Conservation (phyloP, 2,797 vertebrate species). For the Phataginus tetradactyla region DNA sequence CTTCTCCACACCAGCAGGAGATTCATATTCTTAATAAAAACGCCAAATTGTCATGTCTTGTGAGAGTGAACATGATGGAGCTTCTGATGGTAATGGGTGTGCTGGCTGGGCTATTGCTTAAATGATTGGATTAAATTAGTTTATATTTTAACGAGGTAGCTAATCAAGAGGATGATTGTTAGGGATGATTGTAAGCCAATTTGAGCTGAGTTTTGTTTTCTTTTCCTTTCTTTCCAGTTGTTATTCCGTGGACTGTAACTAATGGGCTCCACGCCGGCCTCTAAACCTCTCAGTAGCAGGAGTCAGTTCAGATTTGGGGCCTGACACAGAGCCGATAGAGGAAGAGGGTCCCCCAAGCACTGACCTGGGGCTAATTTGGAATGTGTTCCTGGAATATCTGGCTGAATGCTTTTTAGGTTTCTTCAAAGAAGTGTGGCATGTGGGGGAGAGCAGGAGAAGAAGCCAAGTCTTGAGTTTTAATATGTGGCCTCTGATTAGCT, state of each 20-base stretch:
- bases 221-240: neutral
- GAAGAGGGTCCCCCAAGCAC: neutral
- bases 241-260: neutral
- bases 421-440: rapidly evolving
- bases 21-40: neutral
- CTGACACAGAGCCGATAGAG: rapidly evolving
- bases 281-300: neutral
- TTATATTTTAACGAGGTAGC: constrained; percentile 43
- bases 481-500: rapidly evolving
- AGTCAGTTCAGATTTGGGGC: rapidly evolving
- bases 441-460: neutral
- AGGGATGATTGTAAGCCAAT: neutral
- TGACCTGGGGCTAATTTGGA: rapidly evolving
- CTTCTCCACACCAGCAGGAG: neutral
- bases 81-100: neutral
- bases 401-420: neutral
- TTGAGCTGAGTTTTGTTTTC: neutral
- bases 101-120: constrained; percentile 31
- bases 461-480: rapidly evolving
- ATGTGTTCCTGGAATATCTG: rapidly evolving
- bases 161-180: constrained; percentile 58
- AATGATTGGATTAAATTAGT: constrained; percentile 43
- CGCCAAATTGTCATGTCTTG: neutral
- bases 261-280: neutral
- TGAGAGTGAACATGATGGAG: neutral